These are phyloP conservation scores for Didymodactylos carnosus DNA, from an alignment of 2,888 invertebrate genomes.

Conservation along the genomic window DNA sequence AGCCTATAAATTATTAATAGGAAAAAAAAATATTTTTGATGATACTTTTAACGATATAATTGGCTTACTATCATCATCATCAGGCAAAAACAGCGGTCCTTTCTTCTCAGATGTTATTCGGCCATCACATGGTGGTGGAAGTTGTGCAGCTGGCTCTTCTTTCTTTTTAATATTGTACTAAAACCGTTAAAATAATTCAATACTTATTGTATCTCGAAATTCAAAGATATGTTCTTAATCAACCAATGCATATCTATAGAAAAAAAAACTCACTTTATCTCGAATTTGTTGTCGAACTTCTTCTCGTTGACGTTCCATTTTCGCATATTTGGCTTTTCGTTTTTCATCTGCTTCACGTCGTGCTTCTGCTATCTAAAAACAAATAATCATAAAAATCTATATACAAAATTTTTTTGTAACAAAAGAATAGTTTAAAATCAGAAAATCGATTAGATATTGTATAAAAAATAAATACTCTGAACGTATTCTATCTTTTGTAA, in stretches of 20 bases:
- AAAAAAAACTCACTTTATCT: no score
- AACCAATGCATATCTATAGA: no score
- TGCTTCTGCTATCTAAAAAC: not conserved
- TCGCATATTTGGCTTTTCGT: not conserved
- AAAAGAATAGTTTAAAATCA: no score
- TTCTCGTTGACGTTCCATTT: not conserved
- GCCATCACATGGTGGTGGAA: not conserved
- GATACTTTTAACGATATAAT: no score
- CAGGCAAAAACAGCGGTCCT: not conserved
- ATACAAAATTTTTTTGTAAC: not conserved
- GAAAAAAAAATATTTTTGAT: not conserved
- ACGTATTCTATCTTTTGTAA: no score
- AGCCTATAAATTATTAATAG: not conserved
- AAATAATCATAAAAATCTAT: not conserved
- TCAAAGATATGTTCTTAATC: not conserved
- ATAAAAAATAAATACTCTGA: no score
- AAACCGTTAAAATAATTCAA: not conserved
- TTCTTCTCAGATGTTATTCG: not conserved
- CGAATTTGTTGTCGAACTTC: not conserved
- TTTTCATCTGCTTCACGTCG: not conserved
- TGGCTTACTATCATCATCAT: not conserved
- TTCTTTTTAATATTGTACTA: not conserved
- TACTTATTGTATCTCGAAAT: not conserved
- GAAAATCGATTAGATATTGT: no score
- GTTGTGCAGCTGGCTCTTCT: not conserved